Conservation (phyloP, 1,140 invertebrate genomes). For the Himalopsyche phryganea region DNA sequence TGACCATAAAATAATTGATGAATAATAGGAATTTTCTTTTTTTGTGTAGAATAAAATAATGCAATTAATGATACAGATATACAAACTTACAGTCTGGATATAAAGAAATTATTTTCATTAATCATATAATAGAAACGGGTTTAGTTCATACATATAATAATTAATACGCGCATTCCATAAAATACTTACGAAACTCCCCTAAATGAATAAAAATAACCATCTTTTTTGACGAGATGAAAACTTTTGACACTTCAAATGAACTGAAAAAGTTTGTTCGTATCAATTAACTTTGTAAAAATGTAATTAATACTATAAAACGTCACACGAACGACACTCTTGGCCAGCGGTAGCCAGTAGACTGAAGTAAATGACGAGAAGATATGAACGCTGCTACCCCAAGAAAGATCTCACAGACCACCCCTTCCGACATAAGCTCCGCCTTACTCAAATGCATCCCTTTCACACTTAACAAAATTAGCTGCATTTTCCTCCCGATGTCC, state of each 20-base stretch:
- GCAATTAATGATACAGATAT: no score
- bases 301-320: neutral
- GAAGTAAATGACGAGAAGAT: neutral
- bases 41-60: no score
- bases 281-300: no score
- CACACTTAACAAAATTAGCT: neutral
- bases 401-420: constrained; percentile 9
- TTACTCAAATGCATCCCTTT: constrained; percentile 2
- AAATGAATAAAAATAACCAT: neutral
- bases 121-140: no score
- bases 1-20: no score
- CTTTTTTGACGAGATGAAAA: neutral
- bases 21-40: no score
- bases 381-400: constrained; percentile 3
- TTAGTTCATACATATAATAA: no score
- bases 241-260: neutral
- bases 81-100: no score
- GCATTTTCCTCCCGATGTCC: constrained; percentile 1
- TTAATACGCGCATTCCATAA: no score
- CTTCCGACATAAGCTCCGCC: constrained; percentile 7
- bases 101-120: no score
- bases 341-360: constrained; percentile 1
- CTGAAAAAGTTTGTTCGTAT: neutral
- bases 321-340: neutral
- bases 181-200: neutral